Base-by-base conservation (phyloP, 2,888 invertebrate species). In the Cetonia aurata region DNA sequence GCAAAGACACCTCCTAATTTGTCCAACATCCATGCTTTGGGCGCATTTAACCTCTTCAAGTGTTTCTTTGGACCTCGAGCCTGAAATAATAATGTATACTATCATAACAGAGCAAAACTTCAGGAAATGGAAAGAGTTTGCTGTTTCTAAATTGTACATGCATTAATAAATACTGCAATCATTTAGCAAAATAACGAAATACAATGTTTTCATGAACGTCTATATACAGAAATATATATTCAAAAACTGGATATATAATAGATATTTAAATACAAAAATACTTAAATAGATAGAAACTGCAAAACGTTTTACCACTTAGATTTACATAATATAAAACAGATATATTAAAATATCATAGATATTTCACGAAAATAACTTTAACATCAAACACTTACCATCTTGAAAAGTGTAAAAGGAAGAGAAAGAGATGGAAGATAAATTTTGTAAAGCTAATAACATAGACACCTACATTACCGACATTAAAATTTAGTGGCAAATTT, bases 1-100 rank as follows among this genome's bases (percentile, higher is more conserved):
- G 99, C 99, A 85, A 96, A 99, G 71, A 96, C 96, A 83, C 99
- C 99, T 76, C 97, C 96, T 81, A 99, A 88, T 88, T 99, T 99
- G 90, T 98, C 99, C 90, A 99, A 92, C 98, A 99, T 99, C 99
- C 99, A 99, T 94, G 99, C 96, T 88, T 98, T 98, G 10, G 99
- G 99, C 72, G 99, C 99, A 85, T 95, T 93, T 83, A 99, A 90
- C 87, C 99, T 97, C 93, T 99, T 99, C 90, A 99, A 90, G 88
- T 99, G 99, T 89, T 99, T 98, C 87, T 98, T 98, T 56, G 98
- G 98, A 86, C 99, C 99, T 87, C 99, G 95, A 87, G 96, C 97
- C 98, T 96, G 84, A 15, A 87, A 85, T 12, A 71, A 48, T 46
- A 75, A 75, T n/a, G 76, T 72, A 75, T 75, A 67, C 68, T 17